A percentile compares a stretch with the other conserved stretches of the same genome.
These are phyloP conservation scores for Ochotona princeps DNA, from an alignment of 2,113 vertebrate genomes.

Conservation along the genomic window DNA sequence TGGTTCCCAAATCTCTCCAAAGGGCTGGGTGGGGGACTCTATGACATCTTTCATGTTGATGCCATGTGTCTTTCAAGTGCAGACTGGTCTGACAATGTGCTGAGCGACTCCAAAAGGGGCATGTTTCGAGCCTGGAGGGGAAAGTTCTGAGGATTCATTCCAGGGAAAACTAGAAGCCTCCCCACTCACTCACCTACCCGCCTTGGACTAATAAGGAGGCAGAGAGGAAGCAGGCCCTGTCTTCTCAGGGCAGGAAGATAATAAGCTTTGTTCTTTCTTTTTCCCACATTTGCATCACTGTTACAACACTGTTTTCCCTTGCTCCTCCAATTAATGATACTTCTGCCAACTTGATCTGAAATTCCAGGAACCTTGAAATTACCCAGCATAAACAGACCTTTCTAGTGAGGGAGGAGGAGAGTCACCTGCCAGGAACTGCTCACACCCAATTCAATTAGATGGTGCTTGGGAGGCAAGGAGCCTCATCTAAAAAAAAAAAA, in stretches of 20 bases:
- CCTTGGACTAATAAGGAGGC: conserved; percentile 44
- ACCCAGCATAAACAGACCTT: not conserved
- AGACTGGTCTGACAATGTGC: conserved; percentile 71
- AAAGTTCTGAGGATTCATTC: conserved; percentile 64
- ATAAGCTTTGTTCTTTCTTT: conserved; percentile 62
- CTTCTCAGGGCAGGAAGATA: conserved; percentile 41
- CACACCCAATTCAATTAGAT: not conserved
- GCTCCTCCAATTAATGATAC: not conserved
- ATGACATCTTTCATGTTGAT: conserved; percentile 67
- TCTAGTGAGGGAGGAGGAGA: not conserved
- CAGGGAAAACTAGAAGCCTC: conserved; percentile 48
- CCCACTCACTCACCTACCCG: not conserved
- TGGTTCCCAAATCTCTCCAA: conserved; percentile 34
- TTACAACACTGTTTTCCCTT: not conserved
- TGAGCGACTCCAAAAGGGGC: conserved; percentile 71
- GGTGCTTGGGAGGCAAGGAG: not conserved
- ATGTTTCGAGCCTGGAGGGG: conserved; percentile 64
- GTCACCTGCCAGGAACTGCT: not conserved
- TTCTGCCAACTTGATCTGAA: conserved; percentile 9
- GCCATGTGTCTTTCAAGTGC: conserved; percentile 72
- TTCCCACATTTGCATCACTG: not conserved
- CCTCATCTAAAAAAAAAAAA: not conserved
- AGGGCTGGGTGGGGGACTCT: not conserved
- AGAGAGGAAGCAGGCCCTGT: not conserved
- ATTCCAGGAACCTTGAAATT: conserved; percentile 40